Base-by-base conservation (phyloP, 2,797 vertebrate genomes). In the Sebastes reedi region DNA sequence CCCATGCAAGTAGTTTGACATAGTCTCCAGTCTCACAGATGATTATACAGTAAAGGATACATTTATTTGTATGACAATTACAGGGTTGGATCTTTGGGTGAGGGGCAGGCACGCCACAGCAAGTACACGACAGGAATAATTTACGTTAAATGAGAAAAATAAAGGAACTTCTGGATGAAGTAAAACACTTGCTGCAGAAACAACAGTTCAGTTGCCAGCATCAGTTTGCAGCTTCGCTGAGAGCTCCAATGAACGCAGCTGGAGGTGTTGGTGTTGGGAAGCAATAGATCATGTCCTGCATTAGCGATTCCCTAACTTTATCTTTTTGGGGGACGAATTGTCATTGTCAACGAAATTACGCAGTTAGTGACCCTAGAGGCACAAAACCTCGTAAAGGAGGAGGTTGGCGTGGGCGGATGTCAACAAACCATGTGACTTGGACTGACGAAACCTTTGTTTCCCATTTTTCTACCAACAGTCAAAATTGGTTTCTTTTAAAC, bases 21-120 rank as follows among this genome's bases (percentile, higher is more conserved):
- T 36, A 52, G 52, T 69, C 34, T 81, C 67, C 75, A 69, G 58
- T 64, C 75, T 76, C 81, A 59, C 32, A 36, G 62, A 77, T 77
- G 75, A 90, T 85, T 91, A 83, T 71, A 83, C 32, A 82, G 74
- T 60, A 65, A 87, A 55, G 27, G 66, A 81, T 59, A 71, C 64
- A 79, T 82, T 64, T 75, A 84, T 77, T 50, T 72, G 18, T 64
- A 22, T 55, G 77, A 79, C 67, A 82, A 67, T 81, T 83, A 67
- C 8, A 78, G 29, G 39, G 72, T 18, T 12, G 46, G 73, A 62
- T 78, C 64, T 56, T 42, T 52, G 22, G 25, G 29, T 68, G 76
- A 62, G 36, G 71, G 13, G 12, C 24, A 66, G 55, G 59, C 27
- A 74, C 10, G 0, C 10, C 56, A 71, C 18, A 58, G 32, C 5